These are phyloP conservation scores for Dysidea cf. avara DNA, from an alignment of 37 sponge, comb jelly and placozoan species.

Conservation along the genomic window DNA sequence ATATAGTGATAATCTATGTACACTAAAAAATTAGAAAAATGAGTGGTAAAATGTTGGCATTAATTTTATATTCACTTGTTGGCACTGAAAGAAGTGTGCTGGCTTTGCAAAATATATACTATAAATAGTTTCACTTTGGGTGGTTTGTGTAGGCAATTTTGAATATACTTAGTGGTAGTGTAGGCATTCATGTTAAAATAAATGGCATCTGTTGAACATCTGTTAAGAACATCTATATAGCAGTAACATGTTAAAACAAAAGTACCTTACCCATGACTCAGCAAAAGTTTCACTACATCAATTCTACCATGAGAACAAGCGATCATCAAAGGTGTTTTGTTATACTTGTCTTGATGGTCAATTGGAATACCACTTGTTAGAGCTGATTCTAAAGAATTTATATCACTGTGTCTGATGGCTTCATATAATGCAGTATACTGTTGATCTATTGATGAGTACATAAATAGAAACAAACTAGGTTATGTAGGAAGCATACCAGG, in stretches of 20 bases:
- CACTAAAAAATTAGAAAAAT: no score
- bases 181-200: neutral
- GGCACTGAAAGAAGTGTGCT: no score
- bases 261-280: constrained; percentile 62
- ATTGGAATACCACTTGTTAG: constrained; percentile 48
- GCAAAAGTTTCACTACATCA: constrained; percentile 67
- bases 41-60: no score
- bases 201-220: neutral
- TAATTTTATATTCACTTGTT: no score
- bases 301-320: constrained; percentile 80
- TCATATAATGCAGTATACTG: constrained; percentile 86
- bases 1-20: no score
- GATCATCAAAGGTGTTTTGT: constrained; percentile 96
- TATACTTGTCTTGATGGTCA: constrained; percentile 88
- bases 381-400: constrained; percentile 77
- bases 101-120: no score
- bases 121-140: no score
- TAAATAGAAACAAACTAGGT: no score
- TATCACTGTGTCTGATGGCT: constrained; percentile 83
- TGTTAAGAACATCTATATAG: neutral
- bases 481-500: constrained; percentile 67
- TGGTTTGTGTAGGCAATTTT: neutral
- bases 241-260: neutral
- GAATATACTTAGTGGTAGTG: neutral
- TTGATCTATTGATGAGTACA: no score